A percentile compares a stretch with the other conserved stretches of the same genome.
Conservation (phyloP, 2,113 vertebrate species). For the Poeciliopsis occidentalis region DNA sequence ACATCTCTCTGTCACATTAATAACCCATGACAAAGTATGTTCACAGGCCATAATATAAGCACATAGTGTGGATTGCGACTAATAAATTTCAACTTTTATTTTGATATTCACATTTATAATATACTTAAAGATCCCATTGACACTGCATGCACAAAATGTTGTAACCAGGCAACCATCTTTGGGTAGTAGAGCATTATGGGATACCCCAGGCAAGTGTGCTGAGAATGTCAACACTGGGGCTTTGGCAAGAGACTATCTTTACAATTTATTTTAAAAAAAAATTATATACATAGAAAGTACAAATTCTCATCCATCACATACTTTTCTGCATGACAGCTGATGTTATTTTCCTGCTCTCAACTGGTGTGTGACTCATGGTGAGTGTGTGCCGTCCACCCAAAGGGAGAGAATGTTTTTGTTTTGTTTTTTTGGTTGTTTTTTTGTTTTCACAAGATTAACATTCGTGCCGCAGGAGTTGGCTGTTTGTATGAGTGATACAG, state of each 20-base stretch:
- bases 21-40: slow-evolving; percentile 31
- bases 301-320: not conserved
- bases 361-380: slow-evolving; percentile 53
- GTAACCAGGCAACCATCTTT: slow-evolving; percentile 73
- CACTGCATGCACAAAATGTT: slow-evolving; percentile 46
- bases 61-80: not conserved
- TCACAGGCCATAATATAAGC: not conserved
- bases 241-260: slow-evolving; percentile 52
- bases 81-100: not conserved
- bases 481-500: slow-evolving; percentile 31
- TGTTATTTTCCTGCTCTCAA: slow-evolving; percentile 30
- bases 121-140: slow-evolving; percentile 4
- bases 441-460: slow-evolving; percentile 26
- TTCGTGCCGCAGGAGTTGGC: slow-evolving; percentile 25
- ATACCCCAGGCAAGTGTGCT: slow-evolving; percentile 79
- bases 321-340: not conserved
- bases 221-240: slow-evolving; percentile 74
- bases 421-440: not conserved
- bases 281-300: slow-evolving; percentile 6
- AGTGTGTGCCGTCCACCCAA: slow-evolving; percentile 9
- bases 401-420: slow-evolving; percentile 49
- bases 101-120: not conserved
- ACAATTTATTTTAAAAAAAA: slow-evolving; percentile 20
- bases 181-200: slow-evolving; percentile 80
- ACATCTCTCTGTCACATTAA: slow-evolving; percentile 43